Evolutionary conservation across 2,888 invertebrate species (phyloP), one percentile per base, ranked within the genome.

Genomic region (Amorpha juglandis): DNA sequence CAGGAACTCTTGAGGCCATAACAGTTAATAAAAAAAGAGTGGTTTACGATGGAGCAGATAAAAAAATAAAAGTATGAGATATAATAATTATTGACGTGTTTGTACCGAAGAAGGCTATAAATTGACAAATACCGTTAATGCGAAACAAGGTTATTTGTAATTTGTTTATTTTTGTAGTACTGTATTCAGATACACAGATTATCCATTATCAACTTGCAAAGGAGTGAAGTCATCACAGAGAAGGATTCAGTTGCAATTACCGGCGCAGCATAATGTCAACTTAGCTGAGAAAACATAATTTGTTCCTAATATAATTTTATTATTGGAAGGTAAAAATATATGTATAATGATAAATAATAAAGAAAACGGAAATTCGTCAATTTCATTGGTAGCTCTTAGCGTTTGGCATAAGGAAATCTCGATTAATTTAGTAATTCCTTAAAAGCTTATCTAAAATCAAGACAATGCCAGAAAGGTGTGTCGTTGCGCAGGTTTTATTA

Each of bases 391-490:
- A 16, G 38, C 38, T 19, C 38, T 19, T 38, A 14, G 19, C 11
- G 38, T 58, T 50, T 58, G 12, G 58, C 58, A 58, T 38, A 14
- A 52, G 19, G 33, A 58, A 38, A 58, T 58, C 58, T 58, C 42
- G 42, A 19, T 58, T 58, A 4, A 19, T 42, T 55, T 63, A 33
- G 70, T 71, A 70, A 73, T 72, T 68, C 64, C 63, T 64, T 51
- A 68, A 63, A 68, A 38, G 51, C 68, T 65, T 71, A 74, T 74
- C 68, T 64, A n/a, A 51, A 52, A 72, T 70, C 65, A 65, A 68
- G 53, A 63, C 21, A 51, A 58, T 16, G n/a, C 66, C 66, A 63
- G 66, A 67, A 73, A 68, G 11, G 38, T 58, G 38, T 58, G 16
- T 19, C 3, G 35, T 35, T 16, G 19, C 38, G 58, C 42, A 3